Evolutionary conservation across 2,888 invertebrate genomes (phyloP).

Genomic region (Cephus sareptanus): DNA sequence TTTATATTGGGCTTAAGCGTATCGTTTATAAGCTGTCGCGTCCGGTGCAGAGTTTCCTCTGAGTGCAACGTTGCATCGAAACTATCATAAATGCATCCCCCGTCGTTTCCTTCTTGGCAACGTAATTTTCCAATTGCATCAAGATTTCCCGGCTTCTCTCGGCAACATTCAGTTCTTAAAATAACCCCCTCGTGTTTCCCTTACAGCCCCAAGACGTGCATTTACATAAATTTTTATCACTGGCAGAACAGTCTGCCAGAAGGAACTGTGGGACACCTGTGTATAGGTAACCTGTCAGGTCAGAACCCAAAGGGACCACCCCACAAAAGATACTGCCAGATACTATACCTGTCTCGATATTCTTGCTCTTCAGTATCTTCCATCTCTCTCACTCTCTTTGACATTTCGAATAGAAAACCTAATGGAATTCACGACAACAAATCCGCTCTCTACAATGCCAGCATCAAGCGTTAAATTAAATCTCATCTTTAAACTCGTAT

Average conservation of each 20-base stretch:
- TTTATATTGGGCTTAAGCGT: slow-evolving; percentile 39
- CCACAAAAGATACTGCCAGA: slow-evolving; percentile 35
- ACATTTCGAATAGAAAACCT: neutral
- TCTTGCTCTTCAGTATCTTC: neutral
- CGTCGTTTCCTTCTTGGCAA: neutral
- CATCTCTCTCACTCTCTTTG: neutral
- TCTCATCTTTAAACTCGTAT: neutral
- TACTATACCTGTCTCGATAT: neutral
- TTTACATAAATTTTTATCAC: slow-evolving; percentile 31
- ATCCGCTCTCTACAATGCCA: neutral
- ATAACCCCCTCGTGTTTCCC: neutral
- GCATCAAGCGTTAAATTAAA: neutral
- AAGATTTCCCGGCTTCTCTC: neutral
- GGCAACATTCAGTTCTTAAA: neutral
- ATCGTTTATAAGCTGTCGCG: slow-evolving; percentile 36
- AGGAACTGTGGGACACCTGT: slow-evolving; percentile 35
- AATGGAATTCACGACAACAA: neutral
- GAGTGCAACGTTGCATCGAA: neutral
- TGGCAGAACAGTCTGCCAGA: slow-evolving; percentile 13
- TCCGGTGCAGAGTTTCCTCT: slow-evolving; percentile 27
- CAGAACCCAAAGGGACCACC: slow-evolving; percentile 27
- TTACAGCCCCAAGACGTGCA: slow-evolving; percentile 23
- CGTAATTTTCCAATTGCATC: neutral
- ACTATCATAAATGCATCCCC: neutral
- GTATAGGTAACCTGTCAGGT: neutral